Base-by-base conservation (phyloP, 2,797 vertebrate genomes). In the Bradypus variegatus region DNA sequence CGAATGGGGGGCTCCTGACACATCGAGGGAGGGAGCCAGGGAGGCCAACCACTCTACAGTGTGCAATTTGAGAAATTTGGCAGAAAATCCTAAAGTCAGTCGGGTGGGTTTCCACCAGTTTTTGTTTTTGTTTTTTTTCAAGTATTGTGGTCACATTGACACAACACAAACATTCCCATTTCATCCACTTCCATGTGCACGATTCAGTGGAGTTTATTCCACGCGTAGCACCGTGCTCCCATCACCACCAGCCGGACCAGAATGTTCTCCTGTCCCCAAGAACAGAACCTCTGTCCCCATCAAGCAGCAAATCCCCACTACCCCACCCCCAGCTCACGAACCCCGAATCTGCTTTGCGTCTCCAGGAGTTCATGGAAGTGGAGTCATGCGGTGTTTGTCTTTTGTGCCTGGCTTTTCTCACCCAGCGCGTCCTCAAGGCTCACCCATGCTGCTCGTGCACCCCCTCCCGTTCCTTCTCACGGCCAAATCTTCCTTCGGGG, bases 351-450 rank as follows among this genome's bases (percentile, higher is more conserved):
- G 41, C 41, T 67, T 67, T n/a, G 33, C 16, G 31, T 67, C 11
- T 67, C n/a, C 31, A 16, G n/a, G 33, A 67, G 2, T n/a, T 18
- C 33, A 13, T 41, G 27, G 11, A 72, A 36, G 92, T 93, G 96
- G 97, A 96, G 94, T 96, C 96, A 97, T 96, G 95, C 33, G 92
- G 93, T 92, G 91, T 92, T 95, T 95, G 53, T 55, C 94, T 88
- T 94, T 76, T 16, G 53, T 55, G 53, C 18, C 53, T 16, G 15
- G 53, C 53, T 16, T 55, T 16, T 16, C 18, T 15, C 53, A 55
- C 18, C 53, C 53, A 55, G 18, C 53, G 13, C 14, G 15, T 55
- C 53, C 18, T 55, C 53, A 15, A 55, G 53, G 53, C 53, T 16
- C 53, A 45, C 41, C 53, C 15, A 5, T 55, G 92, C 91, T 96